Evolutionary conservation across 2,113 vertebrate genomes (phyloP), one percentile per base, ranked within the genome.

Genomic region (Genyomyrus donnyi): DNA sequence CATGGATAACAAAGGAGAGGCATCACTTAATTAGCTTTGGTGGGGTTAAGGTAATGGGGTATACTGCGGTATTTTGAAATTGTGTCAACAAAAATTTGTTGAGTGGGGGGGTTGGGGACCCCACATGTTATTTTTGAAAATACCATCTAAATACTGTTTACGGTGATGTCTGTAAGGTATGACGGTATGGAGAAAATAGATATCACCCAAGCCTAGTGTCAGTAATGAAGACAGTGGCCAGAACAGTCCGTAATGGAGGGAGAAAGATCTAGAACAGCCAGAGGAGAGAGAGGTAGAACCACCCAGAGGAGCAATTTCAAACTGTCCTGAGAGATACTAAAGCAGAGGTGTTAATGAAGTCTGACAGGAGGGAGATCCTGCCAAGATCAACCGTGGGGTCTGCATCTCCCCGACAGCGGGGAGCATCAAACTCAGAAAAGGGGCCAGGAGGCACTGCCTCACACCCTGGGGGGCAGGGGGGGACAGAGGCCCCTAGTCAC

Each of bases 401-500:
- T 86, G 84, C 46, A 49, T 50, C 27, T 4, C 35, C 74, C 35
- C 0, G 5, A 17, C 35, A 19, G 13, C 6, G 35, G 27, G 74
- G 74, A 19, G 10, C 17, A 15, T 42, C 74, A 80, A 1, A 19
- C n/a, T 8, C 31, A 4, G 15, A 17, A 42, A 1, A 0, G 31
- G 15, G 74, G 35, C 31, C 27, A 77, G 80, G 45, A 84, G 17
- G 39, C 80, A 84, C 35, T 84, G 35, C 80, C 15, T 45, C 77
- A 83, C 17, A 42, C 24, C 45, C 80, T 45, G 35, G 80, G 39
- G 21, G 5, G 5, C 0, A 8, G 56, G 77, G 31, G 92, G 93
- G 93, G 85, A 90, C 89, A 93, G 53, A 94, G 92, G 3, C 10
- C n/a, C n/a, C 45, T 24, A 50, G 48, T 86, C 84, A 31, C 48